phyloP scores from a whole-genome alignment of 1,140 invertebrate genomes.

The Cylas formicarius region DNA sequence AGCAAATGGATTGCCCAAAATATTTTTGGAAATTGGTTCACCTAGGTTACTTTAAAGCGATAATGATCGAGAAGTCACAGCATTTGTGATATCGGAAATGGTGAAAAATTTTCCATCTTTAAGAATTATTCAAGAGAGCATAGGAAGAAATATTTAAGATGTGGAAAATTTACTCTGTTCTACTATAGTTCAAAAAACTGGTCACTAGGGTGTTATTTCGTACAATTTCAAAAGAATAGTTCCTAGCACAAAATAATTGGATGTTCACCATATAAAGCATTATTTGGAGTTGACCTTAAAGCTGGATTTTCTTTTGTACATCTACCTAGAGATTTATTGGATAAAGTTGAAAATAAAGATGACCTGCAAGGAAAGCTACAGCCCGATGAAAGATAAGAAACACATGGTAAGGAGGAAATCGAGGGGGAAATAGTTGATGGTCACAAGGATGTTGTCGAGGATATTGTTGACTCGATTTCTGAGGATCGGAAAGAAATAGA shows the following conservation, averaged over 20 bases:
- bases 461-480: no score
- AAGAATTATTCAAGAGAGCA: slow-evolving; percentile 27
- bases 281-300: slow-evolving; percentile 32
- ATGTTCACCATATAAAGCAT: slow-evolving; percentile 29
- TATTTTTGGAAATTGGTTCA: slow-evolving; percentile 26
- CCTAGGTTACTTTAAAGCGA: slow-evolving; percentile 28
- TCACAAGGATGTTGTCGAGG: no score
- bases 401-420: no score
- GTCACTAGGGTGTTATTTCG: slow-evolving; percentile 15
- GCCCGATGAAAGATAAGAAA: no score
- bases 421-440: no score
- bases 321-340: slow-evolving; percentile 4
- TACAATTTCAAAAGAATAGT: slow-evolving; percentile 37
- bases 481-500: no score
- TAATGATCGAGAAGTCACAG: slow-evolving; percentile 26
- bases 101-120: slow-evolving; percentile 22
- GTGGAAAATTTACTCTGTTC: slow-evolving; percentile 13
- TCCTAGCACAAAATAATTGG: slow-evolving; percentile 28
- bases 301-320: slow-evolving; percentile 11
- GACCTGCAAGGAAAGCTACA: neutral
- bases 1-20: slow-evolving; percentile 23
- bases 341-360: neutral
- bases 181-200: slow-evolving; percentile 20
- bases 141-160: slow-evolving; percentile 5
- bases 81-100: slow-evolving; percentile 23